Evolutionary conservation across 2,888 invertebrate genomes (phyloP), one percentile per base, ranked within the genome.

Genomic region (Mesochorus sp.): DNA sequence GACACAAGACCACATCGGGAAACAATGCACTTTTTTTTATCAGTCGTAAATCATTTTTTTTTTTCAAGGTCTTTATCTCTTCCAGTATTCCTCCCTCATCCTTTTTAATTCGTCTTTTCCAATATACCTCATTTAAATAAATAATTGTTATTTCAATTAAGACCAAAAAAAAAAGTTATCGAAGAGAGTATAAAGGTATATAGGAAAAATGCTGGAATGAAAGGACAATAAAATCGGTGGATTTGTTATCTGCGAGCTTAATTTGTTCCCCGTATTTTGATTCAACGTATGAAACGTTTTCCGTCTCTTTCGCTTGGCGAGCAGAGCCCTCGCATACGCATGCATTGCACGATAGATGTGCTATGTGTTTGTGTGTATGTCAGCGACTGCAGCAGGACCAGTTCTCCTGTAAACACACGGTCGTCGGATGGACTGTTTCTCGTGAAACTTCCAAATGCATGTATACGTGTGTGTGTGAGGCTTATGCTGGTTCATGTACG

Each of bases 401-500:
- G 49, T 49, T 49, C 49, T 21, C 24, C 12, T 14, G 39, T 39
- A 12, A 12, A 39, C 39, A 39, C 39, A 39, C 39, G 2, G 14
- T 39, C 49, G 24, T 24, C n/a, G 49, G 26, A 49, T 49, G n/a
- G 24, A 49, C 24, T 12, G 26, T 24, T 49, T 49, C 26, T 5
- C 49, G 42, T 31, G 42, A 53, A 53, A 67, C 28, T 4, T 28
- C 3, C 34, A 44, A 64, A 31, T 21, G 31, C 17, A 47, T 34
- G 31, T n/a, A n/a, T n/a, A n/a, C n/a, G n/a, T 14, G 21, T 8
- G 51, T 47, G 49, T n/a, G 28, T 26, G 28, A 12, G 19, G 24
- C 42, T 26, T 61, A 39, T 49, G 21, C 37, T 19, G 64, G 10
- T 28, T 64, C 57, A 44, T 55, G 59, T 51, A 64, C 47, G 49